These are phyloP conservation scores for Lathronympha strigana DNA, from an alignment of 2,888 invertebrate species.

Conservation along the genomic window DNA sequence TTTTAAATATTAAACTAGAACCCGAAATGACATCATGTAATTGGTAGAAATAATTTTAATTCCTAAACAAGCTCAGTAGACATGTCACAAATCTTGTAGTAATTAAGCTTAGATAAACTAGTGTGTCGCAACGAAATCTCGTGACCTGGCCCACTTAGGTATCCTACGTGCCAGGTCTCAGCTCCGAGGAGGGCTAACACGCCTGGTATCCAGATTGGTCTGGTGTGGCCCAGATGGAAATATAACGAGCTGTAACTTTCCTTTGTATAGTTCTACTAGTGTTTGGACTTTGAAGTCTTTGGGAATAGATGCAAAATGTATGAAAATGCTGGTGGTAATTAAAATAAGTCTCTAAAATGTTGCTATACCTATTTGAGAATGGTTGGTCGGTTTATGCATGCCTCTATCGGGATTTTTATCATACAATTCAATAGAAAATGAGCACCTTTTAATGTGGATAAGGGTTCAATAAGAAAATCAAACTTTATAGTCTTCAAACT, in stretches of 20 bases:
- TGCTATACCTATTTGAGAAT: too few species aligned
- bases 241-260: conserved; percentile 2
- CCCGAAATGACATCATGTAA: too few species aligned
- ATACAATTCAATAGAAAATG: too few species aligned
- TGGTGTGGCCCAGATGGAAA: not conserved
- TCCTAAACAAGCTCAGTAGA: not conserved
- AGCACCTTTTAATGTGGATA: too few species aligned
- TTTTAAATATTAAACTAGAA: too few species aligned
- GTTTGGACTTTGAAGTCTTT: not conserved
- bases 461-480: too few species aligned
- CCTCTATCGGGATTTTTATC: too few species aligned
- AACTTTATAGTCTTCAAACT: too few species aligned
- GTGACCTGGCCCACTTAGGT: conserved; percentile 21
- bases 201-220: not conserved
- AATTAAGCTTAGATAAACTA: conserved; percentile 9
- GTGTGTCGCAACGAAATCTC: conserved; percentile 29
- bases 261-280: not conserved
- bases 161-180: conserved; percentile 28
- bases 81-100: conserved; percentile 3
- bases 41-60: not conserved
- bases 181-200: conserved; percentile 14
- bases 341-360: too few species aligned
- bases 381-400: too few species aligned
- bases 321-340: too few species aligned
- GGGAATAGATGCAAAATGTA: not conserved